Evolutionary conservation across 2,113 vertebrate genomes (phyloP).

Genomic region (Pitta sordida): DNA sequence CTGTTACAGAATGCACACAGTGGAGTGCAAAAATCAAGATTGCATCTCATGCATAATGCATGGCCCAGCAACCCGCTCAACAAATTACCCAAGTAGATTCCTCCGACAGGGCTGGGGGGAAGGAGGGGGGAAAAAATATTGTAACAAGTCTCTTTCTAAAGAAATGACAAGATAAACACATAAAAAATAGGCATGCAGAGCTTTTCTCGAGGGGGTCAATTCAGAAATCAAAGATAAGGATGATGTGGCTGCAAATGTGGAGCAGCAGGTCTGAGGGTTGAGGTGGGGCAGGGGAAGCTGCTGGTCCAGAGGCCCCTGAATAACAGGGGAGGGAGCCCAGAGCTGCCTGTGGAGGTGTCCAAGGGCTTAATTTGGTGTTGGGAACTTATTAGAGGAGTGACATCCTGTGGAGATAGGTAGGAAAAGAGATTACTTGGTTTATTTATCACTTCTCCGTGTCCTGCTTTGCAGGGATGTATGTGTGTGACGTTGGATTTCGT

Average conservation of each 20-base stretch:
- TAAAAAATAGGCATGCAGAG: neutral
- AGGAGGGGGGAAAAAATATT: neutral
- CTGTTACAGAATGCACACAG: constrained; percentile 25
- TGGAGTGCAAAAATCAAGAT: constrained; percentile 37
- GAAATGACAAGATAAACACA: neutral
- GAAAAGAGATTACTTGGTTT: neutral
- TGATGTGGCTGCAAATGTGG: neutral
- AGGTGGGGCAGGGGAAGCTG: neutral
- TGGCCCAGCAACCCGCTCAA: constrained; percentile 8
- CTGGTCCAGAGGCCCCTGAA: neutral
- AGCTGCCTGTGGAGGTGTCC: neutral
- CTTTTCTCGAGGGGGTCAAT: neutral
- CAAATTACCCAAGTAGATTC: constrained; percentile 18
- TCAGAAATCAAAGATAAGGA: neutral
- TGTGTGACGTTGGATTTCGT: neutral
- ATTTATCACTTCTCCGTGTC: fast-evolving
- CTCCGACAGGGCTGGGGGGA: neutral
- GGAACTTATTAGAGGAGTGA: neutral
- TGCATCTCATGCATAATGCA: constrained; percentile 62
- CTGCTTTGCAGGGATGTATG: neutral
- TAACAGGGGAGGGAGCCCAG: neutral
- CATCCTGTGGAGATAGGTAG: neutral
- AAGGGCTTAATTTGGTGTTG: neutral
- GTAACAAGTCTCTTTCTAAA: constrained; percentile 14
- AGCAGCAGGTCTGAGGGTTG: neutral